Base-by-base conservation (phyloP, 2,113 vertebrate genomes). In the Eira barbara region DNA sequence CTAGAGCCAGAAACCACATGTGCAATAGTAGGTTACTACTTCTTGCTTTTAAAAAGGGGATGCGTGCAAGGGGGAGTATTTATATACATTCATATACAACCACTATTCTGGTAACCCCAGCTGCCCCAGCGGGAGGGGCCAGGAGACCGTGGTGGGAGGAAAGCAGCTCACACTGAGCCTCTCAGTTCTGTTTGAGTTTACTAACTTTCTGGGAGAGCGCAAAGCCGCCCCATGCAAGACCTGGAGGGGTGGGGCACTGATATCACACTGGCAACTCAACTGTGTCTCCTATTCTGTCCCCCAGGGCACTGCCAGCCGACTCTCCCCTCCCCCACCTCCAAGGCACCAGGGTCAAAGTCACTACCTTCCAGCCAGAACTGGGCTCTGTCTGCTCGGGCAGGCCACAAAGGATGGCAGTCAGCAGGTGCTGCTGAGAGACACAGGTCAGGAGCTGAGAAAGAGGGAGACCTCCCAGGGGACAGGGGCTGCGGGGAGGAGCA, bases 121-220 rank as follows among this genome's bases (percentile, higher is more conserved):
- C 39, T 3, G 10, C 42, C 67, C 52, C 0, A 1, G 61, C 2
- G 1, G 11, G 36, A 6, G 25, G 10, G 17, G 20, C 13, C 0
- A 17, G 42, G 76, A 29, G 27, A 7, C 23, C 1, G 6, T 18
- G 12, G 4, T 4, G 6, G 31, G 47, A n/a, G 21, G 34, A 34
- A 73, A 47, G 29, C 45, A 27, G 34, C n/a, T 69, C 73, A 21
- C 15, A 21, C 25, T 9, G 31, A 95, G 52, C 45, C 39, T 81
- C 78, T 73, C 14, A 2, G 49, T 67, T 73, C 92, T 18, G 4
- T 63, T 61, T 55, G 36, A 85, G 78, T 87, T 79, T 79, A 90
- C 80, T 52, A 45, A 69, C 80, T 95, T 47, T 71, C 4, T 42
- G 76, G 49, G 55, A 91, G 55, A 79, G 18, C 10, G 63, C 27